Base-by-base conservation (phyloP, 1,140 invertebrate species). In the Bicyclus anynana region DNA sequence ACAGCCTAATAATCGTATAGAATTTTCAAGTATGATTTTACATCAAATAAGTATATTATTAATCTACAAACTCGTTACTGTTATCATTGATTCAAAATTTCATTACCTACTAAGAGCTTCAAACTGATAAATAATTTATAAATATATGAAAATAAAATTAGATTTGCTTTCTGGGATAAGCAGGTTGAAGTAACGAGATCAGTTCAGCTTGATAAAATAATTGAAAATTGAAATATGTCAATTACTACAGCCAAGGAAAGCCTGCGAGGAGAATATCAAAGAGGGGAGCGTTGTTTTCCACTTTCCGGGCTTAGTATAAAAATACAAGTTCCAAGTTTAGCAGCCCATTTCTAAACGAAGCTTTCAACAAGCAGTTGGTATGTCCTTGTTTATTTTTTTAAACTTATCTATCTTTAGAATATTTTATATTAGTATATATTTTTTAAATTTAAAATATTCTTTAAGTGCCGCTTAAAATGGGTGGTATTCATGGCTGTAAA, bases 171-270 rank as follows among this genome's bases (percentile, higher is more conserved):
- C 42, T 54, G 12, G 10, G 5, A 47, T 46, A 54, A 13, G 21
- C 44, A 29, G 12, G 29, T 55, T 55, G 33, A 12, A 52, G 38
- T 80, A 80, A 82, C 60, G 59, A 62, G 67, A 83, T 77, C 65
- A 83, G 68, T 77, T 73, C 60, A 47, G 58, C 46, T 37, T 59
- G 53, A 63, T 67, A 69, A 63, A 69, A 73, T 81, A 84, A 82
- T 84, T 83, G 83, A 80, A 84, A 82, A 81, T 84, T 83, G 83
- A 82, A 84, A 82, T 82, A 54, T 79, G 84, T 87, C 84, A 87
- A 84, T 87, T 84, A 77, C 69, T 53, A 67, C 65, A 53, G 56
- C 64, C 62, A 70, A 73, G 67, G 68, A 65, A 62, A 76, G 49
- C 51, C 52, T 65, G 67, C 71, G 77, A 74, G 79, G 74, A 72